Conservation (phyloP, 2,888 invertebrate species). For the Hemicrepidius hirtus region DNA sequence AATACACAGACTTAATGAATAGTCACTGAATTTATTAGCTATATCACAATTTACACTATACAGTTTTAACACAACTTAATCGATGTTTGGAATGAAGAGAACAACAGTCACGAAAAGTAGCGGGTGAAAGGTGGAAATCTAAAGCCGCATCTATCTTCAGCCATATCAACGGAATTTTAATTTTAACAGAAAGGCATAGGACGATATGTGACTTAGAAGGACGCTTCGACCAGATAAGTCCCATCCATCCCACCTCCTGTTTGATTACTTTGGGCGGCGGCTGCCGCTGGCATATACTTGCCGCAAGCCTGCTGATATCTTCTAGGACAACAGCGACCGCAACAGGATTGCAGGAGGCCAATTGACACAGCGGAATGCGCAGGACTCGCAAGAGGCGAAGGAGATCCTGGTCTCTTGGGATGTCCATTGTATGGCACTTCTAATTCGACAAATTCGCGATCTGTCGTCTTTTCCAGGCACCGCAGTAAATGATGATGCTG, state of each 20-base stretch:
- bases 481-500: constrained; percentile 98
- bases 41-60: constrained; percentile 67
- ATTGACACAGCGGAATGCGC: constrained; percentile 83
- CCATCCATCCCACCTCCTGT: constrained; percentile 89
- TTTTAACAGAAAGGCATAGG: constrained; percentile 4
- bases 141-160: constrained; percentile 23
- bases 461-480: constrained; percentile 98
- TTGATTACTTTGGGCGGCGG: constrained; percentile 87
- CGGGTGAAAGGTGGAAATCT: constrained; percentile 25
- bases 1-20: constrained; percentile 54
- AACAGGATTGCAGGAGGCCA: constrained; percentile 87
- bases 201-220: constrained; percentile 72
- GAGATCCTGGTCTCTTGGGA: constrained; percentile 92
- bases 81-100: constrained; percentile 61
- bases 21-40: constrained; percentile 61
- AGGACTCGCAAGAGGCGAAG: constrained; percentile 90
- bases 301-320: constrained; percentile 93
- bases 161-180: constrained; percentile 14
- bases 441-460: constrained; percentile 97
- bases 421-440: constrained; percentile 96
- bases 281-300: constrained; percentile 90
- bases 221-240: constrained; percentile 89
- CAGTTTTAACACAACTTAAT: constrained; percentile 61
- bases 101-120: constrained; percentile 37
- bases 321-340: constrained; percentile 88